phyloP scores from a whole-genome alignment of 2,797 vertebrate genomes.

The Enteromius treurensis region DNA sequence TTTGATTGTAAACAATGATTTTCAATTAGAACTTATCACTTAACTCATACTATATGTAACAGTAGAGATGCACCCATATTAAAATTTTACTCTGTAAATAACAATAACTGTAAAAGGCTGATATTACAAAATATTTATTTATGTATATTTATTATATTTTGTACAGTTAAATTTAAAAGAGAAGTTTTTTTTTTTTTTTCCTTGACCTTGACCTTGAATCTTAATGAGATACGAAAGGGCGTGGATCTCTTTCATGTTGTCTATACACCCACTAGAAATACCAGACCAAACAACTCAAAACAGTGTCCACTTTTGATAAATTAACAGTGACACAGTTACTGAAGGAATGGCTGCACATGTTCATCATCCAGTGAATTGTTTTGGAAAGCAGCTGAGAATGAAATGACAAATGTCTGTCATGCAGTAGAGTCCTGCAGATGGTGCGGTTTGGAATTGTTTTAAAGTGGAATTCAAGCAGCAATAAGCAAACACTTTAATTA shows the following conservation, averaged over 20 bases:
- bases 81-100: too few species aligned
- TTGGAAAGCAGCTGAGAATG: conserved; percentile 14
- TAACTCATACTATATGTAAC: too few species aligned
- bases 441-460: not conserved
- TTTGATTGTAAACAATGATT: too few species aligned
- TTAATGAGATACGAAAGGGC: too few species aligned
- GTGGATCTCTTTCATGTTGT: not conserved
- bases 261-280: not conserved
- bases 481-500: conserved; percentile 44
- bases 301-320: conserved; percentile 1
- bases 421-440: not conserved
- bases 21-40: too few species aligned
- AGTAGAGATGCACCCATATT: too few species aligned
- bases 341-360: not conserved
- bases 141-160: too few species aligned
- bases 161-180: too few species aligned
- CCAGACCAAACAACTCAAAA: conserved; percentile 7
- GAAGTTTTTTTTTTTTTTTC: too few species aligned
- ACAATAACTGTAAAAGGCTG: too few species aligned
- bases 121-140: too few species aligned
- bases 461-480: conserved; percentile 17
- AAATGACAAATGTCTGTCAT: not conserved
- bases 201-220: too few species aligned
- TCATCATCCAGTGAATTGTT: conserved; percentile 17
- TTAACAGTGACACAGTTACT: conserved; percentile 3